Conservation (phyloP, 2,797 vertebrate genomes). For the Sebastes nivosus region DNA sequence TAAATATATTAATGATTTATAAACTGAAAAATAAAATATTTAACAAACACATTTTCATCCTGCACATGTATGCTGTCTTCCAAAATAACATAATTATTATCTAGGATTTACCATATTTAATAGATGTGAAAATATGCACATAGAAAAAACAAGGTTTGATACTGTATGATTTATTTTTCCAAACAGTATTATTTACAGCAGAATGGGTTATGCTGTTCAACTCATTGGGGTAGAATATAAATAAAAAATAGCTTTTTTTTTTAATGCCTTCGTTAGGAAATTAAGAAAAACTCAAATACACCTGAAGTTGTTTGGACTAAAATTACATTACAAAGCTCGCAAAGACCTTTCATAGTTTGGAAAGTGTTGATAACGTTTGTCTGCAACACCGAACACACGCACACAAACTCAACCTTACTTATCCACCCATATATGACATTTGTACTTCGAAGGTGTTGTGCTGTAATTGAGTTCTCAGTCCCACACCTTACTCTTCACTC, state of each 20-base stretch:
- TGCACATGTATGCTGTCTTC: not conserved
- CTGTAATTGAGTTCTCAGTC: conserved; percentile 38
- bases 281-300: not conserved
- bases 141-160: not conserved
- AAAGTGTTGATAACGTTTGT: not conserved
- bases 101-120: not conserved
- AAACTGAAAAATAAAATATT: not conserved
- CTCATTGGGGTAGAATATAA: not conserved
- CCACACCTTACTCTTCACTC: conserved; percentile 20
- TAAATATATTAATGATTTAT: conserved; percentile 5
- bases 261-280: not conserved
- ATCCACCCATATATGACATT: not conserved
- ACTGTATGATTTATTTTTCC: not conserved
- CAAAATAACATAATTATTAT: not conserved
- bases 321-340: not conserved
- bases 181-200: not conserved
- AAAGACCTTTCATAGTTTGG: not conserved
- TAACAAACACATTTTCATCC: not conserved
- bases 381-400: not conserved
- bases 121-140: not conserved
- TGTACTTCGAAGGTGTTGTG: conserved; percentile 3
- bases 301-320: not conserved
- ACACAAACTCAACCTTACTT: not conserved
- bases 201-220: not conserved
- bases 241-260: not conserved